These are phyloP conservation scores for Tethya wilhelma DNA, from an alignment of 37 sponge, comb jelly and placozoan species.

Conservation along the genomic window DNA sequence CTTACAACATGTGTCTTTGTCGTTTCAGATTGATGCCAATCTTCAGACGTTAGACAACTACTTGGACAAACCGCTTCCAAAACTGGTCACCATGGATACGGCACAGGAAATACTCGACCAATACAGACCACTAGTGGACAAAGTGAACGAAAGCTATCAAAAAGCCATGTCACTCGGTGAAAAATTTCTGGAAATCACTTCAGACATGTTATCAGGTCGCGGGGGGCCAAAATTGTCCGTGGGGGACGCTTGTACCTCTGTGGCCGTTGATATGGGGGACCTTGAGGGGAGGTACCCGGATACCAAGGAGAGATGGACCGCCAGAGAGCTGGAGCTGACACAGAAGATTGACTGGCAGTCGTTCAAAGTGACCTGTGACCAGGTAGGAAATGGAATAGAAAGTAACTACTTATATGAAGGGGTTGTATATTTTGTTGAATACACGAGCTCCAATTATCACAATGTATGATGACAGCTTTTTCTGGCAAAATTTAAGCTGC, in stretches of 20 bases:
- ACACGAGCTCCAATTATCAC: not conserved
- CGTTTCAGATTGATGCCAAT: slow-evolving; percentile 8
- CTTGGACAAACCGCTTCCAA: slow-evolving; percentile 12
- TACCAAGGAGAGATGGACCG: slow-evolving; percentile 22
- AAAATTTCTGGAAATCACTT: slow-evolving; percentile 31
- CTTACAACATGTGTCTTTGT: not conserved
- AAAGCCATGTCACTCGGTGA: slow-evolving; percentile 32
- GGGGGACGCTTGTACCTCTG: slow-evolving; percentile 33
- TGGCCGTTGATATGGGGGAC: slow-evolving; percentile 49
- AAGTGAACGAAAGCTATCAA: slow-evolving; percentile 14
- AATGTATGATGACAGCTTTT: not conserved
- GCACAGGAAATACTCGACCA: slow-evolving; percentile 41
- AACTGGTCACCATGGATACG: slow-evolving; percentile 7
- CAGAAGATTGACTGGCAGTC: slow-evolving; percentile 45
- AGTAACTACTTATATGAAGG: too few species aligned
- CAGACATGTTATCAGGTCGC: slow-evolving; percentile 2
- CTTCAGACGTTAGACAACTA: slow-evolving; percentile 29
- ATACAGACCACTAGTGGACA: slow-evolving; percentile 6
- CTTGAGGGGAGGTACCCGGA: slow-evolving; percentile 38
- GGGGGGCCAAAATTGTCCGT: slow-evolving; percentile 16
- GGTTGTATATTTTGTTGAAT: too few species aligned
- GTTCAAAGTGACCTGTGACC: slow-evolving; percentile 27
- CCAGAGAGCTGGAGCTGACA: slow-evolving; percentile 20
- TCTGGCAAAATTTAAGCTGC: not conserved
- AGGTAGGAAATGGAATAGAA: too few species aligned